Conservation (phyloP, 2,888 invertebrate species). For the Anarsia innoxiella region DNA sequence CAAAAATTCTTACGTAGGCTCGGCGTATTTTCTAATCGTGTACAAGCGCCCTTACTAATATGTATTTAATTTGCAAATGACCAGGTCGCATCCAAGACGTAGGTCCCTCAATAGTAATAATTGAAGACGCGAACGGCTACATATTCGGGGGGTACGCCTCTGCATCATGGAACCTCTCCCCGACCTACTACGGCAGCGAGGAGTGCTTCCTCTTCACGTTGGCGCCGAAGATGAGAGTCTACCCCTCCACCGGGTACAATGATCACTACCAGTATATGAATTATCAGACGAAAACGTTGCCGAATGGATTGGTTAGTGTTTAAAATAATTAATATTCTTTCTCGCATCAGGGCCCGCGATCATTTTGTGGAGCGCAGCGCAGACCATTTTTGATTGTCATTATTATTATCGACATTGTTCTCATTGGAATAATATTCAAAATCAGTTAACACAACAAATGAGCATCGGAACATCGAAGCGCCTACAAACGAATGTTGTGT, state of each 20-base stretch:
- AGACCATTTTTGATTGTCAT: too few species aligned
- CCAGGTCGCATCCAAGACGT: conserved; percentile 83
- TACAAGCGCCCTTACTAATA: not conserved
- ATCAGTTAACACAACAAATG: too few species aligned
- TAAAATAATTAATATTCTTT: too few species aligned
- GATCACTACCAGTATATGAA: conserved; percentile 95
- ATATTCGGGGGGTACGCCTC: conserved; percentile 95
- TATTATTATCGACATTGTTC: too few species aligned
- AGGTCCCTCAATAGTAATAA: conserved; percentile 87
- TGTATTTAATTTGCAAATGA: conserved; percentile 16
- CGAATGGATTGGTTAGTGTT: conserved; percentile 85
- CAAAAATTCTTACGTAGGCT: not conserved
- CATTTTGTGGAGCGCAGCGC: too few species aligned
- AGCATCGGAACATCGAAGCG: too few species aligned
- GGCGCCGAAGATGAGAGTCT: conserved; percentile 86
- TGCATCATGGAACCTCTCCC: conserved; percentile 80
- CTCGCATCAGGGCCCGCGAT: too few species aligned
- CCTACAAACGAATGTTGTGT: too few species aligned
- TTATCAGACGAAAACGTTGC: conserved; percentile 92
- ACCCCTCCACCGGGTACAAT: conserved; percentile 87
- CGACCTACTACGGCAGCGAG: conserved; percentile 85
- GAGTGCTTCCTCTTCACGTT: conserved; percentile 90
- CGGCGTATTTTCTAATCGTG: not conserved
- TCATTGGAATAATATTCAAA: too few species aligned
- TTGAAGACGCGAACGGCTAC: conserved; percentile 87